Conservation (phyloP, 2,888 invertebrate species). For the Cyrtodaria siliqua region DNA sequence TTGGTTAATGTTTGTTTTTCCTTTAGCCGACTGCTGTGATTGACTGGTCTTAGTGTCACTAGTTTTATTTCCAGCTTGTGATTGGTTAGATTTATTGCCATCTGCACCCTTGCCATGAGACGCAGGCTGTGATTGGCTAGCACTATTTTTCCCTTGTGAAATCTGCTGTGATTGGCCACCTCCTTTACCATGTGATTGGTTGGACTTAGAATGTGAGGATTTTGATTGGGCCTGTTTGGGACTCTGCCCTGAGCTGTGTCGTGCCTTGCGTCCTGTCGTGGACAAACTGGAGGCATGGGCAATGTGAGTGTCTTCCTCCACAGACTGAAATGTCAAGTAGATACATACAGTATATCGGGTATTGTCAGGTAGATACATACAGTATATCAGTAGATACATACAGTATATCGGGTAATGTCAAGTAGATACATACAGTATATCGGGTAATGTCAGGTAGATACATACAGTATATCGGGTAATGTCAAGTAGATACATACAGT, state of each 20-base stretch:
- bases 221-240: conserved; percentile 55
- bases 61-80: conserved; percentile 45
- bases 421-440: too few species aligned
- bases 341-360: too few species aligned
- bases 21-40: conserved; percentile 41
- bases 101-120: conserved; percentile 19
- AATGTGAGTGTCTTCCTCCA: conserved; percentile 59
- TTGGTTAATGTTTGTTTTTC: conserved; percentile 30
- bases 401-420: too few species aligned
- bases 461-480: too few species aligned
- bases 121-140: conserved; percentile 57
- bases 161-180: conserved; percentile 47
- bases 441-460: too few species aligned
- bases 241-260: conserved; percentile 59
- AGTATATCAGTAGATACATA: too few species aligned
- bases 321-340: conserved; percentile 44
- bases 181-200: conserved; percentile 59
- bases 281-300: conserved; percentile 60
- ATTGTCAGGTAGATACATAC: too few species aligned
- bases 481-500: too few species aligned
- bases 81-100: conserved; percentile 23
- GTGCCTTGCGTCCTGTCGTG: conserved; percentile 54
- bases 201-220: conserved; percentile 52
- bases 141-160: conserved; percentile 50
- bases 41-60: conserved; percentile 55